phyloP scores from a whole-genome alignment of 2,113 vertebrate species.

The Sardina pilchardus region DNA sequence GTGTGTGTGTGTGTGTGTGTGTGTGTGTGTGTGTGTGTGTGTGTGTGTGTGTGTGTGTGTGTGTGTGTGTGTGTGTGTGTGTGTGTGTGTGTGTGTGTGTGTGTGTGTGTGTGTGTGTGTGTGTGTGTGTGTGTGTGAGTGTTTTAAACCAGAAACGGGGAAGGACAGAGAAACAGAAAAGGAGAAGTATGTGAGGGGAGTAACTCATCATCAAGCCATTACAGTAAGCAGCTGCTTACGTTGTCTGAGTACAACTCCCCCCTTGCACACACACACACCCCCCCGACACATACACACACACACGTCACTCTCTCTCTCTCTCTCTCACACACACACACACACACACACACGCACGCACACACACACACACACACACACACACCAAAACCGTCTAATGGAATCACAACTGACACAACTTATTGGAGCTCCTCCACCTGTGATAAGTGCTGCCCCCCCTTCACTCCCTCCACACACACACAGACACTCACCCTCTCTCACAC shows the following conservation, averaged over 20 bases:
- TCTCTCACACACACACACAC: neutral
- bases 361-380: neutral
- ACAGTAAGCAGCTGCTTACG: neutral
- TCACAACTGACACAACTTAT: neutral
- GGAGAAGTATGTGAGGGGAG: neutral
- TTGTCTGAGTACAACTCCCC: neutral
- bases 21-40: too few species aligned
- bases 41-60: too few species aligned
- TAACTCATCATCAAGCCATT: neutral
- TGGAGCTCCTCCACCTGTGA: neutral
- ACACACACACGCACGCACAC: too few species aligned
- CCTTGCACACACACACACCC: too few species aligned
- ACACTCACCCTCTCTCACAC: neutral
- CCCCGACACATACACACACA: too few species aligned
- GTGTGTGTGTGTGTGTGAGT: neutral
- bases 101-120: neutral
- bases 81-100: neutral
- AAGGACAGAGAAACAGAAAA: neutral
- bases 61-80: too few species aligned
- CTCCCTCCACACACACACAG: neutral
- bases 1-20: neutral
- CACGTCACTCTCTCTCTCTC: too few species aligned
- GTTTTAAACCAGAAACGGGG: neutral
- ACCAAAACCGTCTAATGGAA: neutral
- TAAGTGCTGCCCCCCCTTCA: neutral